These are phyloP conservation scores for Momotus momota DNA, from an alignment of 2,797 vertebrate genomes.

Conservation along the genomic window DNA sequence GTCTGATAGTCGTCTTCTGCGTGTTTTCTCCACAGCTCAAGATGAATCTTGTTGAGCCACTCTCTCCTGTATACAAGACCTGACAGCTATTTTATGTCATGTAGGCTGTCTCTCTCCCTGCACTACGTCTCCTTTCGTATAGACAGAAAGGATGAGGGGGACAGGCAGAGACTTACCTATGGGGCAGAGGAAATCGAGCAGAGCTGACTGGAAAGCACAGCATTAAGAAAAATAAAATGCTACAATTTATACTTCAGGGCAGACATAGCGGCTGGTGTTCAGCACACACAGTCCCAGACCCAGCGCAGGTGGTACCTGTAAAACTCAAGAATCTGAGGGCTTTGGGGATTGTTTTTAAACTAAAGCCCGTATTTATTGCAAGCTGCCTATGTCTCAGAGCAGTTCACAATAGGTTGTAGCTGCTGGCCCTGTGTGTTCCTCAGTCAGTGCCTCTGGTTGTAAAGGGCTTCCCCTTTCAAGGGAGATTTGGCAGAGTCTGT, in stretches of 20 bases:
- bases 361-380: background rate
- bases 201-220: background rate
- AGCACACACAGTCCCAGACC: background rate
- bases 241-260: background rate
- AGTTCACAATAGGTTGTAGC: background rate
- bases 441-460: background rate
- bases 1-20: background rate
- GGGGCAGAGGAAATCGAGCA: background rate
- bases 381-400: background rate
- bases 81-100: background rate
- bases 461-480: background rate
- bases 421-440: background rate
- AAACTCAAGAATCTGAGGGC: background rate
- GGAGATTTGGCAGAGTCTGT: background rate
- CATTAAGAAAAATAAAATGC: background rate
- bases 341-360: background rate
- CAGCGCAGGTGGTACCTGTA: background rate
- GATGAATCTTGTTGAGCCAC: background rate
- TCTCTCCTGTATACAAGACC: background rate
- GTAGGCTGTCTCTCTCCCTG: background rate
- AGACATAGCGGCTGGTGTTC: background rate
- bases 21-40: rapidly evolving
- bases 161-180: background rate
- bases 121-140: background rate
- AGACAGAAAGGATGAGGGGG: background rate